Base-by-base conservation (phyloP, 2,113 vertebrate species). In the Zeus faber region DNA sequence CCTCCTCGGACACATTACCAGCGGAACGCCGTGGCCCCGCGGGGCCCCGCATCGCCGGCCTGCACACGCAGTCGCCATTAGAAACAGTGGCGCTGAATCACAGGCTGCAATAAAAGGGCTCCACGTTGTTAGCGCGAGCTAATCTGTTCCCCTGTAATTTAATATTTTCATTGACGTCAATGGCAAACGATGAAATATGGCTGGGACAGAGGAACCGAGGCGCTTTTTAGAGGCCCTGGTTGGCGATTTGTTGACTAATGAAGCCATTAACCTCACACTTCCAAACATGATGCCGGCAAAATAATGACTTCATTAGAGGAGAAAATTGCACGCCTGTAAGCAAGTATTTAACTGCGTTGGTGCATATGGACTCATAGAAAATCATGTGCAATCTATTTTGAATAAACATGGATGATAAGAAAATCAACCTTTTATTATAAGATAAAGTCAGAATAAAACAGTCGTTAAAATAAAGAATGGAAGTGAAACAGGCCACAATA, bases 191-290 rank as follows among this genome's bases (percentile, higher is more conserved):
- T 89, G 77, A 87, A 84, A 82, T 81, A 89, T 85, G 39, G 74
- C 69, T 29, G 51, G 44, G 70, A 46, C 65, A 31, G 58, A 49
- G 52, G 49, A 44, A 60, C 64, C 48, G 67, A 77, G 70, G 67
- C 63, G 51, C 20, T 67, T 85, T 85, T 64, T 68, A 47, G 54
- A 58, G 73, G 72, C 75, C 73, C 67, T 67, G 60, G 75, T 72
- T 83, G 85, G 70, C 65, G 58, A 85, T 84, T 85, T 82, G 76
- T 77, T 72, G 82, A 72, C 74, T 88, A 88, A 86, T 89, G 85
- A 79, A 83, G 72, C 82, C 86, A 89, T 88, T 89, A 89, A 87
- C 84, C 82, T 85, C 80, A 83, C 68, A 80, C 86, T 80, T 81
- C 79, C 71, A 67, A 83, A 88, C 80, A 54, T 82, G 77, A 88